Evolutionary conservation across 2,113 vertebrate species (phyloP).

Genomic region (Elephas maximus): DNA sequence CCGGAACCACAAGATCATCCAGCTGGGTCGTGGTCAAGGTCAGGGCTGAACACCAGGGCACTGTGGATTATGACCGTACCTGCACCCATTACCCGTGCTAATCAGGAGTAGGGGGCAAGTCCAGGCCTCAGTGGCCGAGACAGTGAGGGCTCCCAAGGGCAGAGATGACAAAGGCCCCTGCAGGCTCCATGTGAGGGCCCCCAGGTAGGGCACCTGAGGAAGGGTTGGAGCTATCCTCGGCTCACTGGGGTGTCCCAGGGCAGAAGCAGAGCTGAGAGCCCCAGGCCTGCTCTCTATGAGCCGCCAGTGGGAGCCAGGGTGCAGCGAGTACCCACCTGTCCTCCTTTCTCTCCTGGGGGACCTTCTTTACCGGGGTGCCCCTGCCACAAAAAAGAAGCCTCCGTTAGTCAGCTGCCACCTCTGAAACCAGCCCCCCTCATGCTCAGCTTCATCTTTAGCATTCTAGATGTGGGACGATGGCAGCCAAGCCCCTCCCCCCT

Average conservation of each 20-base stretch:
- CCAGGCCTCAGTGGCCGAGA: not conserved
- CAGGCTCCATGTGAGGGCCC: not conserved
- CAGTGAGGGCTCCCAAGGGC: not conserved
- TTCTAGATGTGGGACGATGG: fast-evolving
- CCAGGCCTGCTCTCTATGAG: fast-evolving
- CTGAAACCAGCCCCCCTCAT: not conserved
- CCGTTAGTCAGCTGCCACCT: not conserved
- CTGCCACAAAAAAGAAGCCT: slow-evolving; percentile 83
- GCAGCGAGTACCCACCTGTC: slow-evolving; percentile 87
- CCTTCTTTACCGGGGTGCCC: slow-evolving; percentile 99
- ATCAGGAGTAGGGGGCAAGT: not conserved
- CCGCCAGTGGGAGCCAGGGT: fast-evolving
- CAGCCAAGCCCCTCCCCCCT: fast-evolving
- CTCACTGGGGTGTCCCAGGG: fast-evolving
- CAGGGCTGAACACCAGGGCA: not conserved
- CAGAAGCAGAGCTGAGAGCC: fast-evolving
- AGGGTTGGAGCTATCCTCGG: not conserved
- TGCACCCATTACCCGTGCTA: not conserved
- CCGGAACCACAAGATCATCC: not conserved
- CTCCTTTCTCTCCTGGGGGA: slow-evolving; percentile 96
- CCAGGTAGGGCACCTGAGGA: fast-evolving
- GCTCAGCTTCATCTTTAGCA: not conserved
- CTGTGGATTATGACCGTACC: not conserved
- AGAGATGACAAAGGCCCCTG: not conserved
- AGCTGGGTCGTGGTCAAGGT: not conserved